These are phyloP conservation scores for Heteropelma amictum DNA, from an alignment of 2,888 invertebrate species.

Conservation along the genomic window DNA sequence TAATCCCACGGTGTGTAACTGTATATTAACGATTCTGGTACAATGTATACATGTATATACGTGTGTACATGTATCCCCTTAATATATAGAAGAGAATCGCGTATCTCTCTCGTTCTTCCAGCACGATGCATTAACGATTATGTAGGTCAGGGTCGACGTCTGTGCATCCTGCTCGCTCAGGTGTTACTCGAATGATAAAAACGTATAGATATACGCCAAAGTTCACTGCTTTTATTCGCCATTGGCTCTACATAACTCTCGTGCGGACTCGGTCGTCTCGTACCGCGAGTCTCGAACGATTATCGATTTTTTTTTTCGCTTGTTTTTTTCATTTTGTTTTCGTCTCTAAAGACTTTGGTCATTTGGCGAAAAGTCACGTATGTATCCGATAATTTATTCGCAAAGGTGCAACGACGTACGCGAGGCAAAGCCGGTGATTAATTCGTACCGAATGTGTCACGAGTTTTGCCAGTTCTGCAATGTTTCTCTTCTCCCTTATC, in stretches of 20 bases:
- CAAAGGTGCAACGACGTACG: no score
- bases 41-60: neutral
- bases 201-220: neutral
- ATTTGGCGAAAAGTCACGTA: neutral
- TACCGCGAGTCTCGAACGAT: no score
- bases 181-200: conserved; percentile 31
- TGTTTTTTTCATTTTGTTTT: no score
- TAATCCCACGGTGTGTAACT: conserved; percentile 63
- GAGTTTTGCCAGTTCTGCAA: no score
- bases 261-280: no score
- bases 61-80: no score
- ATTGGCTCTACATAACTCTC: conserved; percentile 1
- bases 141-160: conserved; percentile 75
- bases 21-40: conserved; percentile 58
- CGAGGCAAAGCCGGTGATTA: no score
- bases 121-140: conserved; percentile 68
- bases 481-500: no score
- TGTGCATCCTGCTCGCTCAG: conserved; percentile 63
- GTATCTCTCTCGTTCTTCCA: conserved; percentile 25
- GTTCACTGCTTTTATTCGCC: neutral
- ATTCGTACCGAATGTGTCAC: no score
- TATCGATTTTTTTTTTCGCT: no score
- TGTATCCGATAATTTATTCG: no score
- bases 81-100: conserved; percentile 16
- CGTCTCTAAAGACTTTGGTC: no score